These are phyloP conservation scores for Molanna angustata DNA, from an alignment of 2,888 invertebrate genomes.

Conservation along the genomic window DNA sequence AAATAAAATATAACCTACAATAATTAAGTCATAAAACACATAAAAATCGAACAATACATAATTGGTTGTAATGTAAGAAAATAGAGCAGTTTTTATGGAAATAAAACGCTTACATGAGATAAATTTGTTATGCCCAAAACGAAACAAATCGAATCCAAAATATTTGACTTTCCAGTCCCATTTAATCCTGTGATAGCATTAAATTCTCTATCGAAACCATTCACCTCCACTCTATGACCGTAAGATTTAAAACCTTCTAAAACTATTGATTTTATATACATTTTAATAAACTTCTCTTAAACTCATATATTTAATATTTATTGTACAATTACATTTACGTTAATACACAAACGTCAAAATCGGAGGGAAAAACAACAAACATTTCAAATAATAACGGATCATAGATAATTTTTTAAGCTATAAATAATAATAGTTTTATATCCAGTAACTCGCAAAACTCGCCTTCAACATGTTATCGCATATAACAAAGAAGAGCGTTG, in stretches of 20 bases:
- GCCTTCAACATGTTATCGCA: too few relatives aligned
- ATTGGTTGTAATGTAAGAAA: too few relatives aligned
- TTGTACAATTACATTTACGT: too few relatives aligned
- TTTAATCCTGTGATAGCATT: constrained; percentile 98
- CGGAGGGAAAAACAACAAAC: constrained; percentile 19
- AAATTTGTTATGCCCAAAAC: constrained; percentile 93
- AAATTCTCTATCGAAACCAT: constrained; percentile 90
- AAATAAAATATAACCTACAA: too few relatives aligned
- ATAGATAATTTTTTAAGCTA: too few relatives aligned
- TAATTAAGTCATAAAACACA: too few relatives aligned
- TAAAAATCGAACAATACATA: too few relatives aligned
- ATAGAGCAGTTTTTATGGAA: background rate
- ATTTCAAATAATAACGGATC: too few relatives aligned
- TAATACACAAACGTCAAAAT: constrained; percentile 2
- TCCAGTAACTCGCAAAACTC: too few relatives aligned
- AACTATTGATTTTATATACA: constrained; percentile 90
- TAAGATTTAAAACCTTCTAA: constrained; percentile 99
- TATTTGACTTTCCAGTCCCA: constrained; percentile 97
- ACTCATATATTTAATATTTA: background rate
- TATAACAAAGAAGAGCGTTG: too few relatives aligned
- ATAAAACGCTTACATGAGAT: constrained; percentile 67
- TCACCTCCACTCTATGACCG: constrained; percentile 86
- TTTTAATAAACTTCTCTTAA: constrained; percentile 40
- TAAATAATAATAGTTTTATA: too few relatives aligned
- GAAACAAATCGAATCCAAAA: constrained; percentile 97